A percentile compares a stretch with the other conserved stretches of the same genome.
Conservation (phyloP, 2,888 invertebrate genomes). For the Priocnemis perturbator region DNA sequence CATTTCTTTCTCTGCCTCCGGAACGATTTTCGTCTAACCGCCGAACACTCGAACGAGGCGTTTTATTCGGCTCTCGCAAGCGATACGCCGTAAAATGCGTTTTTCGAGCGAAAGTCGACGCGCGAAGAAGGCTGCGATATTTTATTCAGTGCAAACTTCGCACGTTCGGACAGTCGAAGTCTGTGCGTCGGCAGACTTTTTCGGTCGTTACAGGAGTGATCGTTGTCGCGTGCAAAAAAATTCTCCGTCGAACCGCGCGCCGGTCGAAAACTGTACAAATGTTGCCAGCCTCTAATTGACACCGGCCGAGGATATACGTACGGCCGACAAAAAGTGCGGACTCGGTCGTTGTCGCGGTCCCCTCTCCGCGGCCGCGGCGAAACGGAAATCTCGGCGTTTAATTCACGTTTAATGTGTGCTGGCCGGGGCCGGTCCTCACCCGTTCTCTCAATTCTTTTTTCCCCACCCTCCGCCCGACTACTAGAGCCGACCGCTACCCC, state of each 20-base stretch:
- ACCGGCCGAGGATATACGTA: background rate
- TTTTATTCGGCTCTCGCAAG: background rate
- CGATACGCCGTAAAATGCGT: conserved; percentile 5
- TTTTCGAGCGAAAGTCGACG: conserved; percentile 6
- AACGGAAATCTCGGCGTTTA: conserved; percentile 59
- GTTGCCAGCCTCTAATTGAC: too few species aligned
- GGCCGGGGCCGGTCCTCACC: too few species aligned
- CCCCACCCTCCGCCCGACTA: too few species aligned
- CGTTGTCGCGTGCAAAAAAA: too few species aligned
- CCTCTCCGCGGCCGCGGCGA: conserved; percentile 38
- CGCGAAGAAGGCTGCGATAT: too few species aligned
- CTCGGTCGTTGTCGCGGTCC: conserved; percentile 40
- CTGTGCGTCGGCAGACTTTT: too few species aligned
- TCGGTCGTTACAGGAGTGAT: too few species aligned
- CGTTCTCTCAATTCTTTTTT: conserved; percentile 30
- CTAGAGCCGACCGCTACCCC: conserved; percentile 5
- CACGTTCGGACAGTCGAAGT: too few species aligned
- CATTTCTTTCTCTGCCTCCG: background rate
- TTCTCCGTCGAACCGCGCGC: too few species aligned
- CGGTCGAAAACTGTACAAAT: too few species aligned
- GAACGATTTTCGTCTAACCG: background rate
- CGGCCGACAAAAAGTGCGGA: conserved; percentile 2
- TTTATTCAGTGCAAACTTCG: too few species aligned
- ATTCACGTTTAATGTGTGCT: conserved; percentile 59
- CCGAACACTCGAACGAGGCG: background rate